Base-by-base conservation (phyloP, 1,140 invertebrate species). In the Bombus picipes region DNA sequence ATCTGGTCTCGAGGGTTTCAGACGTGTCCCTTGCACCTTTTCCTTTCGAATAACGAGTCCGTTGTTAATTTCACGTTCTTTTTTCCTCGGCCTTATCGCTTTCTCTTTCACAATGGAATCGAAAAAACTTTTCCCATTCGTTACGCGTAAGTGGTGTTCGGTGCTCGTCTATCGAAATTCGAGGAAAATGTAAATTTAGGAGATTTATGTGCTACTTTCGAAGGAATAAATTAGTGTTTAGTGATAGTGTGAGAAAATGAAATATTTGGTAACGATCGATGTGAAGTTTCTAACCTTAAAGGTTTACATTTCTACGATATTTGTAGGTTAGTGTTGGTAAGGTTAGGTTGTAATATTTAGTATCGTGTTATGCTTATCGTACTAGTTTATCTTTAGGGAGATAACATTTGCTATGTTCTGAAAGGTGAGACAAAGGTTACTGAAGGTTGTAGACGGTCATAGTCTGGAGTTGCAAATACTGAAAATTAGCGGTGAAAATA, bases 1-100 rank as follows among this genome's bases (percentile, higher is more conserved):
- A 75, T 75, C 59, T 66, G 15, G 37, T 34, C 53, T 53, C 57
- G 8, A 5, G 57, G 13, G 53, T 25, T 28, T 32, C 32, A 59
- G 53, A 59, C 53, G 57, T 62, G 75, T 77, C 75, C 75, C 37
- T 66, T 41, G 37, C 37, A 65, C 18, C 37, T 41, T 65, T 66
- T 66, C 25, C 62, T 22, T 47, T 47, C 41, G 32, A 80, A 80
- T 80, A 70, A 80, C 78, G 34, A 70, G 34, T 76, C 62, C 37
- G 25, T 53, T 76, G 53, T 81, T 73, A 81, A 81, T 81, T 73
- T 34, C 13, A 62, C 53, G 59, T 59, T 22, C 47, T 57, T 39
- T 62, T 73, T 28, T 34, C n/a, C 25, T n/a, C 25, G 1, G 41
- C 5, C 18, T 68, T 62, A 80, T 70, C 78, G 78, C 5, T 15